Base-by-base conservation (phyloP, 2,888 invertebrate species). In the Dugesia japonica region DNA sequence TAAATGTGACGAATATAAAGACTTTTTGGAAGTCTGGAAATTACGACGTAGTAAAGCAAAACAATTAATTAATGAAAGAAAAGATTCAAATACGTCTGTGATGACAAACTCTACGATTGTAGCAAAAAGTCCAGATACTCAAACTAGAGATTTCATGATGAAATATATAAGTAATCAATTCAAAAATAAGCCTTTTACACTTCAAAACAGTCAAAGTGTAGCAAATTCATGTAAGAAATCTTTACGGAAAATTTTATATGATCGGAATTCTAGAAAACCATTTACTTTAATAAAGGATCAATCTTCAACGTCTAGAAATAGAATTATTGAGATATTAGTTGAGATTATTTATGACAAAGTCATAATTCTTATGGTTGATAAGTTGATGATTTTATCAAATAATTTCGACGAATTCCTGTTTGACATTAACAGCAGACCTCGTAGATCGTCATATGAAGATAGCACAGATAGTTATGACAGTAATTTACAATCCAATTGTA, bases 261-360 rank as follows among this genome's bases (percentile, higher is more conserved):
- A 56, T 4, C 4, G 56, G n/a, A 56, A 56, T 20, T 20, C 20
- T 56, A 23, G 4, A 23, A 56, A 56, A 20, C 56, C n/a, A 4
- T 20, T 56, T 4, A 13, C n/a, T n/a, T 4, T 20, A n/a, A 56
- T 56, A n/a, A 56, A n/a, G 23, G n/a, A 56, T 7, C 56, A 56
- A 56, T 56, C 56, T n/a, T 4, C 23, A 56, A 56, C 56, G 56
- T 56, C 56, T 4, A 56, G 56, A n/a, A 56, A 56, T 56, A n/a
- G 56, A 56, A 56, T 56, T 23, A 56, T 56, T n/a, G 56, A 56
- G n/a, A 56, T 56, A 13, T n/a, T 56, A 4, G 56, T 56, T 23
- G 56, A 56, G 23, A 56, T 56, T 13, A 56, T 56, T 56, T 56
- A 56, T 56, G 56, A 56, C 17, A 56, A 56, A 56, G 56, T 56